These are phyloP conservation scores for Bemisia tabaci DNA, from an alignment of 1,140 invertebrate species.

Conservation along the genomic window DNA sequence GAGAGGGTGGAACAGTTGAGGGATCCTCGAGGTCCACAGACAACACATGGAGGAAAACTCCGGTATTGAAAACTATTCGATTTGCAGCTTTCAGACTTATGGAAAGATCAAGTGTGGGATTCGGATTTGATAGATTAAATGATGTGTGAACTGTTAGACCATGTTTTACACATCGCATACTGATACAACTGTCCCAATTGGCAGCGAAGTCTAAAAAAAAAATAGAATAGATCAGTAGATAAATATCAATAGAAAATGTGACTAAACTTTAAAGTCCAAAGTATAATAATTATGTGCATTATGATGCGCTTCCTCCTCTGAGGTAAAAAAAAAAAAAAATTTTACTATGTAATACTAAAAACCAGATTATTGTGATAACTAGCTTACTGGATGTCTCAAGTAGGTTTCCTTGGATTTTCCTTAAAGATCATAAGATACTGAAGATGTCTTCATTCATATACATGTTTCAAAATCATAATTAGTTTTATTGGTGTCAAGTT, in stretches of 20 bases:
- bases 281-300: too few relatives aligned
- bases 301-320: too few relatives aligned
- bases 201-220: neutral
- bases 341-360: too few relatives aligned
- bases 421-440: too few relatives aligned
- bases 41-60: constrained; percentile 52
- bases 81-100: constrained; percentile 47
- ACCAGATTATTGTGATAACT: too few relatives aligned
- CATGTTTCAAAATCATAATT: too few relatives aligned
- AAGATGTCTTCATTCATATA: too few relatives aligned
- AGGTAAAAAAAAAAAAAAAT: too few relatives aligned
- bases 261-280: too few relatives aligned
- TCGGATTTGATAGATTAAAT: constrained; percentile 50
- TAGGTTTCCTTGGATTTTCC: too few relatives aligned
- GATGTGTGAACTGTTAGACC: constrained; percentile 52
- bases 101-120: constrained; percentile 44
- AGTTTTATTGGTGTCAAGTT: too few relatives aligned
- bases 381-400: too few relatives aligned
- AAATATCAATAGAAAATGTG: neutral
- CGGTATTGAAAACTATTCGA: constrained; percentile 52
- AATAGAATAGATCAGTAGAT: neutral
- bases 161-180: constrained; percentile 47
- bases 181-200: constrained; percentile 40
- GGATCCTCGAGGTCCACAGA: constrained; percentile 36
- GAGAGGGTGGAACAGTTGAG: constrained; percentile 15